Conservation (phyloP, 1,140 invertebrate genomes). For the Euschistus heros region DNA sequence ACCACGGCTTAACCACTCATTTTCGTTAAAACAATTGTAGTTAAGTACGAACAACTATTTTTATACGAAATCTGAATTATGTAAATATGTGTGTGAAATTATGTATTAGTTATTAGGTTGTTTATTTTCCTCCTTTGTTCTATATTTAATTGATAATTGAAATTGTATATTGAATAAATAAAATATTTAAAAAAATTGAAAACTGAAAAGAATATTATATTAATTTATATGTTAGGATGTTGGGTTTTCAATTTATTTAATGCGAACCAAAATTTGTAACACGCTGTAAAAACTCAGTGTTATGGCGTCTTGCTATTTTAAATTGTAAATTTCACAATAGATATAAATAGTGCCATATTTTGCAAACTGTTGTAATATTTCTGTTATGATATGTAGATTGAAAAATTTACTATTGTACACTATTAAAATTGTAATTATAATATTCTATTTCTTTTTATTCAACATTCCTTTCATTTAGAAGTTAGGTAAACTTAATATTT, state of each 20-base stretch:
- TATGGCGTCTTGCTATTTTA: background rate
- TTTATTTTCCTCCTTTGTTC: conserved; percentile 1
- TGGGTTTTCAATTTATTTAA: background rate
- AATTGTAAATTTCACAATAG: conserved; percentile 1
- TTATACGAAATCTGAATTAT: conserved; percentile 20
- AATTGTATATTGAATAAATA: background rate
- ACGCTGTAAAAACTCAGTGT: too few relatives aligned
- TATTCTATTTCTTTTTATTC: background rate
- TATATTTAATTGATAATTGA: background rate
- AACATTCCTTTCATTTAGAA: background rate
- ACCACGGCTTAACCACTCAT: too few relatives aligned
- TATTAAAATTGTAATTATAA: conserved; percentile 7
- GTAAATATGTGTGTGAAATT: conserved; percentile 22
- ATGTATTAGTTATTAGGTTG: conserved; percentile 20
- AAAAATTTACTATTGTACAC: conserved; percentile 4
- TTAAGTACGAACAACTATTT: conserved; percentile 20
- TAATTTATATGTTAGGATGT: conserved; percentile 7
- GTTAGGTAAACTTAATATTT: too few relatives aligned
- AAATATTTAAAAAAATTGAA: too few relatives aligned
- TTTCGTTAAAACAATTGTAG: too few relatives aligned
- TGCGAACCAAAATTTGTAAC: background rate
- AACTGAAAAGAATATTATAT: background rate
- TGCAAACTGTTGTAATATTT: conserved; percentile 19
- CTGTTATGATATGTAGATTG: conserved; percentile 20
- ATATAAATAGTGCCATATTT: conserved; percentile 20